Evolutionary conservation across 2,113 vertebrate species (phyloP), one percentile per base, ranked within the genome.

Genomic region (Anolis sagrei): DNA sequence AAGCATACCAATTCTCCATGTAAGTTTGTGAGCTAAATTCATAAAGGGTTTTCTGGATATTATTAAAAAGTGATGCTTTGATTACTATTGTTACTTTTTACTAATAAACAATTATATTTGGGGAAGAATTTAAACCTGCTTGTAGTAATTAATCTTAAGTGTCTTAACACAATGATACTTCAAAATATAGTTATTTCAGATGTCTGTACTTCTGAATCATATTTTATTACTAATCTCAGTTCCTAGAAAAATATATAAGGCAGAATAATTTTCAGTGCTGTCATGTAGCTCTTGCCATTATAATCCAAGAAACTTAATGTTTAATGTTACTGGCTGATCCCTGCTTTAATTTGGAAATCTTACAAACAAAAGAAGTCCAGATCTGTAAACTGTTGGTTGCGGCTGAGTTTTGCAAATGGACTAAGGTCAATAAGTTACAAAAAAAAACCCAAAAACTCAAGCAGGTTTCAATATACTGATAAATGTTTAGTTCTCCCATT

Each of bases 221-320:
- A 78, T 89, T 89, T 91, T 75, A 49, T 11, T 18, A 0, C 70
- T 90, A 87, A 36, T 61, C 27, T 86, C 76, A 91, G 18, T 75
- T 66, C 21, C 34, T 39, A 87, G 79, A 70, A 77, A 72, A 49
- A 69, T 80, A 10, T 54, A 90, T 87, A 29, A 61, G 49, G 82
- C 72, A 81, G 64, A 85, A 89, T 58, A 93, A 92, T 82, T 89
- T 61, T 44, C 19, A 84, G 1, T 58, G 14, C 51, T 62, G 64
- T 64, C 87, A 4, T 54, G 64, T 86, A 62, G 84, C 90, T 91
- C 82, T 76, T 90, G 19, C 58, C 68, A 83, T 75, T 73, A 49
- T 5, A 91, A 77, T 86, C 81, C 39, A 75, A 78, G 86, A 90
- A 93, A 95, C 92, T 95, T 94, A 49, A 72, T 74, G 88, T n/a